phyloP scores from a whole-genome alignment of 2,888 invertebrate species.

The Elegia similella region DNA sequence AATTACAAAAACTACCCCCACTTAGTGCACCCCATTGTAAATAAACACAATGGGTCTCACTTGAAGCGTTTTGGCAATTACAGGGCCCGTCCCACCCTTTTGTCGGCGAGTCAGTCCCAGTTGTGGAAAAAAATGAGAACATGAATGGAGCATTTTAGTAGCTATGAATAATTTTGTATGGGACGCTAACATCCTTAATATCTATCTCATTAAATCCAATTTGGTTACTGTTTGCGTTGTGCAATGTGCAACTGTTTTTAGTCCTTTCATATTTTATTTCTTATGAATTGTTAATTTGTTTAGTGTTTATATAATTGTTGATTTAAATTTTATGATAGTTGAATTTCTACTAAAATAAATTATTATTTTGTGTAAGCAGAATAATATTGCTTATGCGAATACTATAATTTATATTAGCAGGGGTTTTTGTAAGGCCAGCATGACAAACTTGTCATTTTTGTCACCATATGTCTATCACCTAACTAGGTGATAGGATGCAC shows the following conservation, averaged over 20 bases:
- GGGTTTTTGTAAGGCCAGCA: no score
- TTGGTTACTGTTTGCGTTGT: constrained; percentile 65
- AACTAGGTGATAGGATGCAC: no score
- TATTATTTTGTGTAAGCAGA: no score
- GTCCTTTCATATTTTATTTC: constrained; percentile 3
- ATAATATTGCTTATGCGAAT: no score
- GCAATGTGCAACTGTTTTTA: constrained; percentile 43
- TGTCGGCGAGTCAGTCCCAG: constrained; percentile 76
- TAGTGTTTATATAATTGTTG: constrained; percentile 20
- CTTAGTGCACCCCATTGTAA: constrained; percentile 78
- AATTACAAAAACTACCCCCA: constrained; percentile 82
- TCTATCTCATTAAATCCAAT: constrained; percentile 78
- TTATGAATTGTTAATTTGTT: constrained; percentile 23
- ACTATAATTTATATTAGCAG: no score
- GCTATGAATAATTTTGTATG: constrained; percentile 80
- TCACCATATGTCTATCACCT: no score
- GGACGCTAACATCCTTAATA: constrained; percentile 73
- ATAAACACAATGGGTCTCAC: constrained; percentile 75
- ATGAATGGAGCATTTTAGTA: constrained; percentile 77
- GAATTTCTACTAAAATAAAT: no score
- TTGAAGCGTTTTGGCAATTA: constrained; percentile 81
- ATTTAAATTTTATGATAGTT: no score
- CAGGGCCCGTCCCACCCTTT: constrained; percentile 79
- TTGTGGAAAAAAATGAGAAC: constrained; percentile 62
- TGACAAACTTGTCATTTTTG: no score